Evolutionary conservation across 2,113 vertebrate species (phyloP).

Genomic region (Callochromis pleurospilus): DNA sequence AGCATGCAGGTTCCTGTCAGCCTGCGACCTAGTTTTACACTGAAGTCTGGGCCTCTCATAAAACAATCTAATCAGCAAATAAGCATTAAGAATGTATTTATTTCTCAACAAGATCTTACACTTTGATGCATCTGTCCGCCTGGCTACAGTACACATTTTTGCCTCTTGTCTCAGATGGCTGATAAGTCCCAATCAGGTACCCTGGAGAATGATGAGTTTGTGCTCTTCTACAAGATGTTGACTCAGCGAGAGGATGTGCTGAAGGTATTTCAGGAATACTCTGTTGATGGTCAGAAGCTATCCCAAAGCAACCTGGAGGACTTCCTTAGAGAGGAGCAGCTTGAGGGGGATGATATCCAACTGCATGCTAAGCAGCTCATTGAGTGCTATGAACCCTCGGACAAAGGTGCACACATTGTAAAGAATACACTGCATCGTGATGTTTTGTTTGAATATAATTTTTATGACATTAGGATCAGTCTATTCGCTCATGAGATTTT

Average conservation of each 20-base stretch:
- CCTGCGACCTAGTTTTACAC: not conserved
- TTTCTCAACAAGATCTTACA: not conserved
- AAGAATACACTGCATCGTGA: not conserved
- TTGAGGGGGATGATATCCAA: constrained; percentile 64
- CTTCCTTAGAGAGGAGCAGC: constrained; percentile 84
- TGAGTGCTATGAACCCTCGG: constrained; percentile 82
- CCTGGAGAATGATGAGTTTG: constrained; percentile 88
- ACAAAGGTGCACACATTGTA: constrained; percentile 69
- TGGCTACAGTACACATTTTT: not conserved
- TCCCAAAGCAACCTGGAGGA: constrained; percentile 81
- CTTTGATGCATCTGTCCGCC: not conserved
- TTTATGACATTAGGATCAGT: not conserved
- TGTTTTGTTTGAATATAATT: not conserved
- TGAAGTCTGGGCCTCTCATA: not conserved
- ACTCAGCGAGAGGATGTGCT: constrained; percentile 84
- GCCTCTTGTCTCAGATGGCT: constrained; percentile 72
- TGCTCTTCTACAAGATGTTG: constrained; percentile 90
- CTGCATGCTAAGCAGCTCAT: constrained; percentile 80
- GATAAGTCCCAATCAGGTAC: constrained; percentile 83
- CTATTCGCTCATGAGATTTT: not conserved
- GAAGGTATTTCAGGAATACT: constrained; percentile 81
- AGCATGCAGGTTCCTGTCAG: not conserved
- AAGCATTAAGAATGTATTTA: not conserved
- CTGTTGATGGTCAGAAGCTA: constrained; percentile 83
- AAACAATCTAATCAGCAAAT: not conserved